These are phyloP conservation scores for Syngnathus scovelli DNA, from an alignment of 2,113 vertebrate species.

Conservation along the genomic window DNA sequence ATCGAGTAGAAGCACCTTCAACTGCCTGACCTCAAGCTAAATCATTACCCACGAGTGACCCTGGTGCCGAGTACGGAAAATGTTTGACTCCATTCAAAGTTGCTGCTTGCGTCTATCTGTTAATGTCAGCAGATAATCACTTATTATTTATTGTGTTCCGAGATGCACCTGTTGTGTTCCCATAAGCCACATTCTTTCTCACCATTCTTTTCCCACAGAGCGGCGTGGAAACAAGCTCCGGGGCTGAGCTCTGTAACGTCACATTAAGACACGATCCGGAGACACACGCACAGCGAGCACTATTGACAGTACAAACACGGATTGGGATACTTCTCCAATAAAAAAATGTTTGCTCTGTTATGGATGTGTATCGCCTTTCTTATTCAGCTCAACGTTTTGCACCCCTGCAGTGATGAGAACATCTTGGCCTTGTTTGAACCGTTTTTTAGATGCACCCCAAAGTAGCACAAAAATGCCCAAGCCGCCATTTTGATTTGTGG, in stretches of 20 bases:
- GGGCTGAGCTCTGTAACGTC: constrained; percentile 21
- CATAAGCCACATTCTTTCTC: constrained; percentile 28
- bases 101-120: too few species aligned
- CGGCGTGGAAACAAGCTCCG: not conserved
- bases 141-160: not conserved
- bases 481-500: not conserved
- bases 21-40: constrained; percentile 1
- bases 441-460: not conserved
- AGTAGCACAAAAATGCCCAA: not conserved
- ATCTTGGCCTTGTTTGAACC: not conserved
- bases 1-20: constrained; percentile 1
- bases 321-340: not conserved
- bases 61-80: not conserved
- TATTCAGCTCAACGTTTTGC: not conserved
- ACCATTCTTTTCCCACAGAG: constrained; percentile 22
- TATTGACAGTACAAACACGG: constrained; percentile 32
- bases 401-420: constrained; percentile 11
- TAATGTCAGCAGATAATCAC: too few species aligned
- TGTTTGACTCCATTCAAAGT: too few species aligned
- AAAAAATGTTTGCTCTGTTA: constrained; percentile 7
- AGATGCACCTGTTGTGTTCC: not conserved
- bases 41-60: constrained; percentile 23
- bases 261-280: not conserved
- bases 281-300: not conserved
- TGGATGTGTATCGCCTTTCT: not conserved